phyloP scores from a whole-genome alignment of 2,113 vertebrate genomes.

The Channa maculata region DNA sequence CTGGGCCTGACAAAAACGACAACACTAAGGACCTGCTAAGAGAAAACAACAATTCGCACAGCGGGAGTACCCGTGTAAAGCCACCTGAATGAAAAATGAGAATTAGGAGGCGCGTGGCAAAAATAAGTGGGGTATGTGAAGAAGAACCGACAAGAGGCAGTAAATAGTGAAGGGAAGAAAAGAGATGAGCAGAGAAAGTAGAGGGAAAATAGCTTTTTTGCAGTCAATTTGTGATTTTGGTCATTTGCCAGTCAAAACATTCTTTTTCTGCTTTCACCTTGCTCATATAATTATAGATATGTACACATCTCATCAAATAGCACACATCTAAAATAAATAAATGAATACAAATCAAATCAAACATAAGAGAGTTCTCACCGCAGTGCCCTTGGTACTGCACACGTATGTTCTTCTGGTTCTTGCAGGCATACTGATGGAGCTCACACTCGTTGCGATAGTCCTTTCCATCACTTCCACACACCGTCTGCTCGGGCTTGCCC shows the following conservation, averaged over 20 bases:
- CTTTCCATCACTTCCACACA: constrained; percentile 93
- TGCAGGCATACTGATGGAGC: constrained; percentile 90
- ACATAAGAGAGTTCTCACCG: constrained; percentile 82
- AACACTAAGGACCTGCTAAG: constrained; percentile 56
- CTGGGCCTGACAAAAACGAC: constrained; percentile 27
- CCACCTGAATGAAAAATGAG: constrained; percentile 55
- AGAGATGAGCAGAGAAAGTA: neutral
- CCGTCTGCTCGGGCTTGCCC: constrained; percentile 69
- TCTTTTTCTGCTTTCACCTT: neutral
- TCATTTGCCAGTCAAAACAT: neutral
- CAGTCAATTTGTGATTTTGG: neutral
- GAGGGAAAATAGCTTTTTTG: neutral
- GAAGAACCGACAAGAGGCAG: constrained; percentile 44
- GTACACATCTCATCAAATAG: neutral
- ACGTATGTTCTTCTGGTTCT: constrained; percentile 89
- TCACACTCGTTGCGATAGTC: constrained; percentile 92
- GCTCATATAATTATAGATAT: neutral
- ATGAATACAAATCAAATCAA: neutral
- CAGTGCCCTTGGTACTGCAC: constrained; percentile 90
- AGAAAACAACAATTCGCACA: constrained; percentile 62
- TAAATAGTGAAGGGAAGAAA: constrained; percentile 14
- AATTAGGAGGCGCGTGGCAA: constrained; percentile 49
- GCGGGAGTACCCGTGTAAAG: constrained; percentile 42
- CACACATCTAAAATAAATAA: neutral
- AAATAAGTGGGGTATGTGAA: constrained; percentile 21